Base-by-base conservation (phyloP, 2,888 invertebrate genomes). In the Pterostichus madidus region DNA sequence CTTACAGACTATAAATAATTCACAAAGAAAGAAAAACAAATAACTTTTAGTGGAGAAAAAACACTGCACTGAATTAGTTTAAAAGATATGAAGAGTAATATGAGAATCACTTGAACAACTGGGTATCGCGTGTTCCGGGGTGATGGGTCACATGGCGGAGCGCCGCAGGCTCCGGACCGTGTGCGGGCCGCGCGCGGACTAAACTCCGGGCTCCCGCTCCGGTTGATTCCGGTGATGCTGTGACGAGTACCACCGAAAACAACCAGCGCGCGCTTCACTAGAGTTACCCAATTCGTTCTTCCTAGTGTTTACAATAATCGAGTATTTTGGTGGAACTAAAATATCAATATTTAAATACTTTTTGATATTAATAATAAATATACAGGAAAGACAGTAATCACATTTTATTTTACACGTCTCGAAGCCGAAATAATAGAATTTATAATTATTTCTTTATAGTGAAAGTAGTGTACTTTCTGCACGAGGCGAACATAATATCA, bases 91-190 rank as follows among this genome's bases (percentile, higher is more conserved):
- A 52, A 52, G 0, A 52, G 13, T n/a, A 13, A 31, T 15, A 5
- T 59, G 17, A 5, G 6, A 7, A 39, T 39, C 52, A 4, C 46
- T 46, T 46, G n/a, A 52, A 2, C 5, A 52, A 52, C 52, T 52
- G 11, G 4, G 1, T 46, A 46, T 39, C 24, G 11, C 24, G 71
- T 17, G 46, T 71, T 68, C 17, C n/a, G 10, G 2, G 2, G 13
- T n/a, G 32, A 4, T 31, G 7, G 32, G 1, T 75, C 17, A 73
- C 73, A 73, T 75, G 31, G 13, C 52, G 75, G 32, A 75, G 75
- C 73, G 73, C 52, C 52, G 13, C n/a, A 24, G 75, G 75, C 80
- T 81, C 81, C 81, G 81, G 81, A 61, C 81, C 73, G 61, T 46
- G 10, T 8, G 61, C 59, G 75, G 81, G 81, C 59, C 81, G 49